Evolutionary conservation across 2,888 invertebrate genomes (phyloP).

Genomic region (Tineola bisselliella): DNA sequence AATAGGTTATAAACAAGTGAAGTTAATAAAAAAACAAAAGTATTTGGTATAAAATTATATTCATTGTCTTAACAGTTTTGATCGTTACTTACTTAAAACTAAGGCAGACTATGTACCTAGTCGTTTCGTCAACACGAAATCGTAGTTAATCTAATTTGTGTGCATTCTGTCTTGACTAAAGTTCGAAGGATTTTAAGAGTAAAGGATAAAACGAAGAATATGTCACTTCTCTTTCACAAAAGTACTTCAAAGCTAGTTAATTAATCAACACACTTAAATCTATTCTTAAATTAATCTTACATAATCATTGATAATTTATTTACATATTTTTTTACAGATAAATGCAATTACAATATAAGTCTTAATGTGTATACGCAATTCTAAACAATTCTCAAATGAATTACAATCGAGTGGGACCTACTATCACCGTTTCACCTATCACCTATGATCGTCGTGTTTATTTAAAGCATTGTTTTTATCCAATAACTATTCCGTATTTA

Average conservation of each 20-base stretch:
- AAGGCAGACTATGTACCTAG: too few species aligned
- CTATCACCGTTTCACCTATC: slow-evolving; percentile 56
- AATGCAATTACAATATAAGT: neutral
- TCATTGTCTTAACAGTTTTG: slow-evolving; percentile 5
- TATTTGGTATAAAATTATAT: slow-evolving; percentile 4
- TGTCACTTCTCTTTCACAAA: too few species aligned
- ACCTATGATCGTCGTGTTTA: slow-evolving; percentile 45
- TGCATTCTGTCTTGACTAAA: too few species aligned
- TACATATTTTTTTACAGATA: neutral
- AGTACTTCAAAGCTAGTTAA: neutral
- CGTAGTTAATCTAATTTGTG: too few species aligned
- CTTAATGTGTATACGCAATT: neutral
- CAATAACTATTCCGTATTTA: slow-evolving; percentile 32
- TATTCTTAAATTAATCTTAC: neutral
- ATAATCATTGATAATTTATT: neutral
- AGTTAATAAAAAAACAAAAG: neutral
- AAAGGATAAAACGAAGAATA: too few species aligned
- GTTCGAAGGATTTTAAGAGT: too few species aligned
- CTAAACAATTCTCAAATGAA: neutral
- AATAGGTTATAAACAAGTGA: neutral
- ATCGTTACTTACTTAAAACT: neutral
- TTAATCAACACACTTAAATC: neutral
- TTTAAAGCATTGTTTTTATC: slow-evolving; percentile 35
- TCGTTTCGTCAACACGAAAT: too few species aligned
- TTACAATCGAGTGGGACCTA: slow-evolving; percentile 25